Base-by-base conservation (phyloP, 1,140 invertebrate genomes). In the Drosophila rufa region DNA sequence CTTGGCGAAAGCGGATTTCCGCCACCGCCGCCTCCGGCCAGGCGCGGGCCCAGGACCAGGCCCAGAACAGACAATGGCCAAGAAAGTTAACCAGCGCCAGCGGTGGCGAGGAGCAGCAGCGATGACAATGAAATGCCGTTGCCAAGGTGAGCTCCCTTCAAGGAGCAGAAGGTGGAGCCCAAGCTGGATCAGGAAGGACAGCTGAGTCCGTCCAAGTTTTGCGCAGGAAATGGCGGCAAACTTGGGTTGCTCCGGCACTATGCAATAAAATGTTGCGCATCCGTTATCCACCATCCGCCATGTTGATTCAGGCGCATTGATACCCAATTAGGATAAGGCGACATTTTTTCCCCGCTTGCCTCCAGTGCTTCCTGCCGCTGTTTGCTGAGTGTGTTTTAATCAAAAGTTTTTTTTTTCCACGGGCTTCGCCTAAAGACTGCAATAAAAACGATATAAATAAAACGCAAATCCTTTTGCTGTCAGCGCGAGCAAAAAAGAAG, bases 241-340 rank as follows among this genome's bases (percentile, higher is more conserved):
- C 51, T 82, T 78, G 67, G 62, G 46, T 60, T 4, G 12, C 36
- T 33, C n/a, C 25, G 76, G 38, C 46, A 89, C 77, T 80, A 84
- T 89, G 84, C 85, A 89, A 89, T 89, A 89, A 89, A 90, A 90
- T 89, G 84, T 87, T 83, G 84, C 84, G 84, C 76, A 80, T 76
- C 68, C 80, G 79, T 55, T 53, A 56, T 64, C 33, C 33, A 15
- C 51, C 51, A 55, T 55, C 51, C 27, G 67, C 70, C 36, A 56
- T 87, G 80, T 81, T 84, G 85, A 89, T 79, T 85, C 82, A 75
- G 86, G 75, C 85, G 79, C 85, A 89, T 89, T 89, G 85, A 89
- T 90, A 89, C 85, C 85, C 85, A 90, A 89, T 89, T 89, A 89
- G 85, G 85, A 90, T 89, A 85, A 90, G 80, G 78, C 84, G 85